Evolutionary conservation across 2,113 vertebrate genomes (phyloP).

Genomic region (Phyllostomus hastatus): DNA sequence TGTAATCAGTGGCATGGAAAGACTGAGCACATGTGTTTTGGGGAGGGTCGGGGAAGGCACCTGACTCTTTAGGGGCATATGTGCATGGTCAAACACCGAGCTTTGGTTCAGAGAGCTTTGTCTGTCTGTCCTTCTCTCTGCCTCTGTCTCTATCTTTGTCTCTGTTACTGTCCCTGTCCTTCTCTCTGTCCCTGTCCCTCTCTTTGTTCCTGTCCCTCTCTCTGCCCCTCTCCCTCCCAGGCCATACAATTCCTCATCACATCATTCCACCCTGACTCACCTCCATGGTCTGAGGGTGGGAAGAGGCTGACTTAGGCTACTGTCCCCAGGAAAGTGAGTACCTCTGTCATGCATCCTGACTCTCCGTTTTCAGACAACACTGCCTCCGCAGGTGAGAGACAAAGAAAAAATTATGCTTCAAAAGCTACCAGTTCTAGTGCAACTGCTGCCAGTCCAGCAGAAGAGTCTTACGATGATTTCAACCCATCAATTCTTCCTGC

Average conservation of each 20-base stretch:
- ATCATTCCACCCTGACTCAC: not conserved
- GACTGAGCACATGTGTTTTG: not conserved
- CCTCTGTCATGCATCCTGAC: not conserved
- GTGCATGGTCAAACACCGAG: not conserved
- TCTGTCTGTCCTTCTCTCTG: not conserved
- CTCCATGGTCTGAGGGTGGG: not conserved
- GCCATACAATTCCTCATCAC: not conserved
- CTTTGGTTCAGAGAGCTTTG: not conserved
- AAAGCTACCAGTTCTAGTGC: not conserved
- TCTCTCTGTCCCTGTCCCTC: not conserved
- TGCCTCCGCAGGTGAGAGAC: not conserved
- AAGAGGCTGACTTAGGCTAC: not conserved
- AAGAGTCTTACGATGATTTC: not conserved
- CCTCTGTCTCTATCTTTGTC: accelerated
- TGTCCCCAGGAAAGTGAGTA: not conserved
- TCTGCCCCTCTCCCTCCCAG: not conserved
- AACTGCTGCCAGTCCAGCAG: not conserved
- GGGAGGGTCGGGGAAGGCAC: not conserved
- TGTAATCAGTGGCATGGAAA: not conserved
- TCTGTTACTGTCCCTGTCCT: too few species aligned
- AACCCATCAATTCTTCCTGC: not conserved
- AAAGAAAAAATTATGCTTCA: not conserved
- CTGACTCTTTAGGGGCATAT: not conserved
- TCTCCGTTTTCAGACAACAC: not conserved
- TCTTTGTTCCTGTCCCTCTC: accelerated